Base-by-base conservation (phyloP, 2,888 invertebrate genomes). In the Resseliella maxima region DNA sequence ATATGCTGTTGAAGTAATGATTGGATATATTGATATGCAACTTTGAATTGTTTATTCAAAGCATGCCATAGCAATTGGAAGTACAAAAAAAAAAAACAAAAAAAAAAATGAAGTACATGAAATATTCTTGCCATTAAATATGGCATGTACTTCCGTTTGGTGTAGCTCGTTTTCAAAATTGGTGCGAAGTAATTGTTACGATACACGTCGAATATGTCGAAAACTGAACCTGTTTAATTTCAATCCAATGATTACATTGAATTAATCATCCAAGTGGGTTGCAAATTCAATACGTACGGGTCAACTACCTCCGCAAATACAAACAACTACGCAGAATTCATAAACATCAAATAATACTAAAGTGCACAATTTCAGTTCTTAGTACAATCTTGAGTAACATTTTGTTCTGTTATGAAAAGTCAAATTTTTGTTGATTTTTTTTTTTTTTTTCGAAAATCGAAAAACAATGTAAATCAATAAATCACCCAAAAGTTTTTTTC, bases 161-260 rank as follows among this genome's bases (percentile, higher is more conserved):
- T 72, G 10, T 0, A 15, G 1, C 2, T 12, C 72, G 72, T 59
- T 72, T 50, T 12, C 72, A 15, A 72, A 72, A 72, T 72, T 72
- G 35, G 72, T 31, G 72, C 18, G 72, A 12, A 72, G n/a, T 59
- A 24, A 59, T 59, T 59, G 59, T 59, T 59, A 24, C 59, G n/a
- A 31, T 35, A 27, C 27, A 35, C 18, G 72, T 31, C 31, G 72
- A 72, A 31, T 31, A 72, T 72, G 72, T 15, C 72, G 72, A 72
- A 72, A 72, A 31, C 72, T 72, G 31, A 72, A 72, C 72, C 72
- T 72, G 72, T 35, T 72, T 72, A 3, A 72, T 72, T 72, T 72
- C 72, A 72, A 72, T 72, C 31, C 5, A 31, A 72, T 35, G 72
- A 72, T 31, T 31, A 31, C 31, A 59, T 72, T 27, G 72, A 72